phyloP scores from a whole-genome alignment of 2,888 invertebrate species.

The Leucoma salicis region DNA sequence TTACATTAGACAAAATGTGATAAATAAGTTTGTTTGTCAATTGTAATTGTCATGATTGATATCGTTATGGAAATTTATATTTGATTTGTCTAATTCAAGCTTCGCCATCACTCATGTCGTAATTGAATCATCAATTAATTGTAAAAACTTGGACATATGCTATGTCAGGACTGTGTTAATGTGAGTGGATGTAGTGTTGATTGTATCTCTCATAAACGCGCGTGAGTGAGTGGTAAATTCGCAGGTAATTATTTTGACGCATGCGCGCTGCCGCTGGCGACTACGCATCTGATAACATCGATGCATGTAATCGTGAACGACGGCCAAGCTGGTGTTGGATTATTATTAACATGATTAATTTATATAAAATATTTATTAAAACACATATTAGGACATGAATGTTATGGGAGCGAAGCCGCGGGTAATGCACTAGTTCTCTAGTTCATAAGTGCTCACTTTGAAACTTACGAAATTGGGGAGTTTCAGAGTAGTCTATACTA shows the following conservation, averaged over 20 bases:
- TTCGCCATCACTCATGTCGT: neutral
- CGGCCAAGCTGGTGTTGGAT: slow-evolving; percentile 39
- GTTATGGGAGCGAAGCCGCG: too few species aligned
- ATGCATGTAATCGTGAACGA: slow-evolving; percentile 55
- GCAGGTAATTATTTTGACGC: slow-evolving; percentile 68
- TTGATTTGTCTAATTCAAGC: neutral
- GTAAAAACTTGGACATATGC: slow-evolving; percentile 9
- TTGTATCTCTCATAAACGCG: slow-evolving; percentile 28
- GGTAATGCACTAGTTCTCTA: too few species aligned
- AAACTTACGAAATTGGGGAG: too few species aligned
- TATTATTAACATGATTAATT: too few species aligned
- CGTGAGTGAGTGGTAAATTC: slow-evolving; percentile 55
- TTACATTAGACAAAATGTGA: too few species aligned
- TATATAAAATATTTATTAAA: too few species aligned
- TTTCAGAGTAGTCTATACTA: too few species aligned
- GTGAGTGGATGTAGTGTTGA: slow-evolving; percentile 26
- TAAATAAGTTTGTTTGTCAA: too few species aligned
- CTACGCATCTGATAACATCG: slow-evolving; percentile 54
- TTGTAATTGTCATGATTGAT: too few species aligned
- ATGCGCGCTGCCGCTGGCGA: slow-evolving; percentile 42
- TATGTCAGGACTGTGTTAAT: slow-evolving; percentile 23
- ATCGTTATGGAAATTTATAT: too few species aligned
- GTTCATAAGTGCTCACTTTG: too few species aligned
- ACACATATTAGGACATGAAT: too few species aligned
- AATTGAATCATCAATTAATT: slow-evolving; percentile 14